Percentiles rank a stretch among this genome's conserved stretches.
These are phyloP conservation scores for Drosophila quinaria DNA, from an alignment of 2,888 invertebrate species.

Conservation along the genomic window DNA sequence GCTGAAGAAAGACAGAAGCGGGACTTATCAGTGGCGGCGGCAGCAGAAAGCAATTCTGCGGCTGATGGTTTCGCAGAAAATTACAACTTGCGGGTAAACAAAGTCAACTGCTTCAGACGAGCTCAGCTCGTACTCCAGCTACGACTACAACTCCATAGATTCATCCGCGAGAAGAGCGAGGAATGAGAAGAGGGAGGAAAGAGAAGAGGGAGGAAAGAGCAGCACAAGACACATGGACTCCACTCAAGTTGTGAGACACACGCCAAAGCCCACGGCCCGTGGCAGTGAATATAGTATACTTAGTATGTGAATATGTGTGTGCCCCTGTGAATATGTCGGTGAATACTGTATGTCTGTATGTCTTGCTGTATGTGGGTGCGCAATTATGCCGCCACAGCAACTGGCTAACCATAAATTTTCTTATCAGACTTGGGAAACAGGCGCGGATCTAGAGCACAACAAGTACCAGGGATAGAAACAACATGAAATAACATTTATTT, in stretches of 20 bases:
- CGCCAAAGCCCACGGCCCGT: slow-evolving; percentile 57
- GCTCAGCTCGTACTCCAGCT: not conserved
- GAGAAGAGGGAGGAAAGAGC: not conserved
- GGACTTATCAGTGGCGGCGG: slow-evolving; percentile 71
- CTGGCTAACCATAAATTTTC: slow-evolving; percentile 75
- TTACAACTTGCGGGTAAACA: slow-evolving; percentile 81
- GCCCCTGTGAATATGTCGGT: not conserved
- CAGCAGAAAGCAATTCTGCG: slow-evolving; percentile 71
- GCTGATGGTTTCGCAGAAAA: slow-evolving; percentile 78
- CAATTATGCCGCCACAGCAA: slow-evolving; percentile 79
- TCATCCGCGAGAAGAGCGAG: not conserved
- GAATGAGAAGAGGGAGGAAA: not conserved
- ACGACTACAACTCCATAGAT: slow-evolving; percentile 24
- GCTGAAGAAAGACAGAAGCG: slow-evolving; percentile 44
- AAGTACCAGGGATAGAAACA: too few relatives aligned
- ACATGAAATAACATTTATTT: not conserved
- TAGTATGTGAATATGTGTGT: not conserved
- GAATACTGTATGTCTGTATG: slow-evolving; percentile 6
- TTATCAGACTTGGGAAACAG: slow-evolving; percentile 65
- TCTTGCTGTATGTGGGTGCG: slow-evolving; percentile 69
- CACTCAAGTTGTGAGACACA: slow-evolving; percentile 53
- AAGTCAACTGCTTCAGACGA: slow-evolving; percentile 61
- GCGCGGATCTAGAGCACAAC: slow-evolving; percentile 44
- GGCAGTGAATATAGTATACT: slow-evolving; percentile 18
- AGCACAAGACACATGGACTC: slow-evolving; percentile 38